Evolutionary conservation across 2,888 invertebrate species (phyloP).

Genomic region (Ophioninae sp.): DNA sequence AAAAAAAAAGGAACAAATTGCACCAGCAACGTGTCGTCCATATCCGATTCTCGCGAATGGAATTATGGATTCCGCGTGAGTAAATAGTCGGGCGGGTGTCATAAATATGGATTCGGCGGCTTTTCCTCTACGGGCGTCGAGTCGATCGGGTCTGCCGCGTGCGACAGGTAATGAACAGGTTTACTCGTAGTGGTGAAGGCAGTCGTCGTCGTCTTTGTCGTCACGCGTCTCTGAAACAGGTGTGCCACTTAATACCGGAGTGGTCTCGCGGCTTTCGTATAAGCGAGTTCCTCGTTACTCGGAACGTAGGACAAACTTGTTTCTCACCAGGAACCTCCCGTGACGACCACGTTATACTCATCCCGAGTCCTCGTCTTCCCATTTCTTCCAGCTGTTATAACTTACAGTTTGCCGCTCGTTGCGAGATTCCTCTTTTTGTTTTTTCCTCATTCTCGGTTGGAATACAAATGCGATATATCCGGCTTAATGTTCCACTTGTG

Average conservation of each 20-base stretch:
- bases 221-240: constrained; percentile 66
- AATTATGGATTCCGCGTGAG: constrained; percentile 2
- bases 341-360: constrained; percentile 32
- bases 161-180: constrained; percentile 58
- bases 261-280: constrained; percentile 14
- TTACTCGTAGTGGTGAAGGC: constrained; percentile 15
- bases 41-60: neutral
- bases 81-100: neutral
- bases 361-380: constrained; percentile 32
- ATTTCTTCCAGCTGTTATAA: constrained; percentile 12
- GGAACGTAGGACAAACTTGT: constrained; percentile 65
- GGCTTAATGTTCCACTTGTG: neutral
- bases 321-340: constrained; percentile 60
- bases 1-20: neutral
- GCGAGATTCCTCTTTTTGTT: neutral
- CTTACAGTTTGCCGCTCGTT: neutral
- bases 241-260: constrained; percentile 68
- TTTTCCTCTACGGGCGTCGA: constrained; percentile 1
- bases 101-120: neutral
- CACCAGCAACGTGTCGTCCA: neutral
- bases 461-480: neutral
- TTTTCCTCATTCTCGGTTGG: neutral
- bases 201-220: constrained; percentile 20
- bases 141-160: neutral
- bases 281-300: constrained; percentile 22